Evolutionary conservation across 2,113 vertebrate species (phyloP), one percentile per base, ranked within the genome.

Genomic region (Muscicapa adusta): DNA sequence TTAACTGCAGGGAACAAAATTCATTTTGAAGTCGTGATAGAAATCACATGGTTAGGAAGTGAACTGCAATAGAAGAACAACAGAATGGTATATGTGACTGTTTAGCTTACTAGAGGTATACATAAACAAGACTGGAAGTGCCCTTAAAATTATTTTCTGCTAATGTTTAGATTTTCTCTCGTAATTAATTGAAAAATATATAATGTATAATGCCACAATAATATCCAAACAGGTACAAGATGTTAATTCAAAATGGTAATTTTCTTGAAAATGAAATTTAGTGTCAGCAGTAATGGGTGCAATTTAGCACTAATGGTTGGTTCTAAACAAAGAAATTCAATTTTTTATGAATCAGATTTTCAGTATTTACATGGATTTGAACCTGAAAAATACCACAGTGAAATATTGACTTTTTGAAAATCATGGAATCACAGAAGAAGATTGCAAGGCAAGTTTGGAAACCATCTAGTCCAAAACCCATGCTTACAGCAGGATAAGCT

Each of bases 71-170:
- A 63, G 23, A 48, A 76, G 24, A 48, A 48, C 26, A 63, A 8
- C 28, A 38, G 36, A 91, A 68, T 34, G 23, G 12, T 29, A 23
- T 1, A 1, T 61, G 8, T 24, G 24, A 38, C n/a, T 47, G 15
- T 0, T 0, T 18, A 36, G 15, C 7, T 34, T 68, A 16, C 9
- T 56, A 13, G 7, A 60, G 47, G 38, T 11, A 12, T 45, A 33
- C 11, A 54, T 29, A 68, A 91, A 72, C 1, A 1, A 47, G 42
- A 76, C 2, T 36, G 9, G 11, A 75, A 71, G 3, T 18, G 10
- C 63, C 3, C 19, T 83, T 86, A n/a, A 78, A 66, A 58, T 58
- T 40, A 42, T 76, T 87, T 89, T 68, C 31, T 51, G 3, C 38
- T 83, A 16, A 25, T 2, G 0, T 3, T 61, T 72, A 19, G 22